Evolutionary conservation across 2,797 vertebrate species (phyloP), one percentile per base, ranked within the genome.

Genomic region (Benthosema pterotum): DNA sequence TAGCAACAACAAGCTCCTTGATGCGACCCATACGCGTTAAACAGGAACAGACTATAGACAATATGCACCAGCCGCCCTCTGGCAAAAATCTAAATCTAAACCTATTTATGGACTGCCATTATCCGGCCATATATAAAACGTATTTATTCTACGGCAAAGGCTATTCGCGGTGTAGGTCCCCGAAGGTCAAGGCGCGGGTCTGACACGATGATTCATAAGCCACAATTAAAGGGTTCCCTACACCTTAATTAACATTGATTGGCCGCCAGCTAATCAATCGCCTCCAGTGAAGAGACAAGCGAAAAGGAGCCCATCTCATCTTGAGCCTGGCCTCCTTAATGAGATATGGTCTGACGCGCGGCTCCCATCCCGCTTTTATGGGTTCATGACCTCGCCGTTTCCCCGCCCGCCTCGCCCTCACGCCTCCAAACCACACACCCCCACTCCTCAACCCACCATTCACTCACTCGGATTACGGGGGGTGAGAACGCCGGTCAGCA

Each of bases 161-260:
- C 75, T 0, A 52, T 67, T 87, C 73, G 71, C 71, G 80, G 79
- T 52, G 52, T 43, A 68, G 73, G 79, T 75, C 79, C 32, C 49
- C 59, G 81, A 87, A 91, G 88, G 91, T 92, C 91, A 91, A 76
- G 81, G 71, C 57, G 43, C n/a, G 68, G 75, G 80, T 87, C 85
- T 78, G 83, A 88, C 88, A 89, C 85, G 59, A 80, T 89, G 91
- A 92, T 91, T 90, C 89, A 89, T 87, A 90, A 25, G 12, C 72
- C 74, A 86, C 88, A 88, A 92, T 92, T 91, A 92, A 91, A 91
- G 78, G 84, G 85, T 87, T 89, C 89, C 87, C 88, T 82, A 86
- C 88, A 87, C 88, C 89, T 93, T 93, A 93, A 93, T 93, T 93
- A 92, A 88, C 91, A 92, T 92, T 90, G 91, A 93, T 93, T 87